Percentiles rank a stretch among this genome's conserved stretches.
phyloP scores from a whole-genome alignment of 2,797 vertebrate species.

The Paguma larvata region DNA sequence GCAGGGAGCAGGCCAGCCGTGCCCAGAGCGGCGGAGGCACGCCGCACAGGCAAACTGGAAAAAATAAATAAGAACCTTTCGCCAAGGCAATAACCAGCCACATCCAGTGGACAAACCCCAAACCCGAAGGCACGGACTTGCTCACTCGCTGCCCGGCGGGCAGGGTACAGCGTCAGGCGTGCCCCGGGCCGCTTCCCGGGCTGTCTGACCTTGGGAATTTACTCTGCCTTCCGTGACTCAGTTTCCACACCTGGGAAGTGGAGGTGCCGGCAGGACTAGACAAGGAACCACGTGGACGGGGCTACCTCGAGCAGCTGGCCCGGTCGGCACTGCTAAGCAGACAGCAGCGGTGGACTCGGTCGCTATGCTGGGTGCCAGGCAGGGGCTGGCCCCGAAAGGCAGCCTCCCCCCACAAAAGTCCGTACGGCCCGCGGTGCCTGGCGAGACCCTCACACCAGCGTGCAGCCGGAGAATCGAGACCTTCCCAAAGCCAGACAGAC shows the following conservation, averaged over 20 bases:
- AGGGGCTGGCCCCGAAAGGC: not conserved
- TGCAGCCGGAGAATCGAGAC: not conserved
- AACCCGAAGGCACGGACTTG: no score
- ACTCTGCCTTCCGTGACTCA: not conserved
- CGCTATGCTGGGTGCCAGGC: not conserved
- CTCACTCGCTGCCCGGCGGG: rapidly evolving
- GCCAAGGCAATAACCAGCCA: not conserved
- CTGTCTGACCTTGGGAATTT: not conserved
- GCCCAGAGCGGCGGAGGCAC: not conserved
- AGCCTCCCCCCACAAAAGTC: not conserved
- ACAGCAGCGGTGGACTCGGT: not conserved
- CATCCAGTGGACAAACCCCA: not conserved
- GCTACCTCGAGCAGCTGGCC: not conserved
- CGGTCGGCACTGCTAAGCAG: not conserved
- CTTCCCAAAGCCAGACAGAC: no score
- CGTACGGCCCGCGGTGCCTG: rapidly evolving
- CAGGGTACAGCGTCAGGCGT: not conserved
- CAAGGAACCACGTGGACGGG: not conserved
- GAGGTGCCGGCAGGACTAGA: not conserved
- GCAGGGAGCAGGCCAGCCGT: slow-evolving; percentile 56
- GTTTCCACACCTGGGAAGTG: not conserved
- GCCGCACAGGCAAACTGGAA: rapidly evolving
- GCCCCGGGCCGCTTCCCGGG: rapidly evolving
- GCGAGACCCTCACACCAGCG: no score
- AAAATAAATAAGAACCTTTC: not conserved